Percentiles rank a stretch among this genome's conserved stretches.
phyloP scores from a whole-genome alignment of 2,113 vertebrate genomes.

The Rhabdornis inornatus region DNA sequence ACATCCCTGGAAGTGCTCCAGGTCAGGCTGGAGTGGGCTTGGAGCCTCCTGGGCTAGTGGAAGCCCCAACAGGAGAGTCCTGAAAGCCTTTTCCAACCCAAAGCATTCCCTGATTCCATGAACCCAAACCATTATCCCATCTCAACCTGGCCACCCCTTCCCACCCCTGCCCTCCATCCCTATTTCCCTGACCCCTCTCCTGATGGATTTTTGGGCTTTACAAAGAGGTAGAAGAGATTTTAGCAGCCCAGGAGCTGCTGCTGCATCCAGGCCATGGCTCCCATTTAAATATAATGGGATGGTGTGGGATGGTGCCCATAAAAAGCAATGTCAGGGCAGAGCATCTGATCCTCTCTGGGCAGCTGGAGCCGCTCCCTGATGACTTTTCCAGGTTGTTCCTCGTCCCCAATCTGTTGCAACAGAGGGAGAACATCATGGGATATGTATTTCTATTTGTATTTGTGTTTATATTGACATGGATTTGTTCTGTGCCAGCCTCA shows the following conservation, averaged over 20 bases:
- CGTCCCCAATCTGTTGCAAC: background rate
- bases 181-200: accelerated
- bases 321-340: constrained; percentile 34
- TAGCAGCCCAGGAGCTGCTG: background rate
- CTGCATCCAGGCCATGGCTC: background rate
- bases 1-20: background rate
- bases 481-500: background rate
- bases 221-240: background rate
- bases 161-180: background rate
- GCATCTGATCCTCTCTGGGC: background rate
- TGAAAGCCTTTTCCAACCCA: background rate
- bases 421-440: background rate
- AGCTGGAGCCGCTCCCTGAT: constrained; percentile 29
- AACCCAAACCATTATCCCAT: background rate
- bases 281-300: background rate
- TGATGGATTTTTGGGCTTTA: accelerated
- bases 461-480: background rate
- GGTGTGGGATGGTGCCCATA: background rate
- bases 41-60: background rate
- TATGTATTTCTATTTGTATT: background rate
- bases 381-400: constrained; percentile 21
- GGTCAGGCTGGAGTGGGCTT: background rate
- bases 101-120: background rate
- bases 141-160: background rate
- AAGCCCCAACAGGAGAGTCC: background rate